Evolutionary conservation across 2,113 vertebrate genomes (phyloP), one percentile per base, ranked within the genome.

Genomic region (Rutilus rutilus): DNA sequence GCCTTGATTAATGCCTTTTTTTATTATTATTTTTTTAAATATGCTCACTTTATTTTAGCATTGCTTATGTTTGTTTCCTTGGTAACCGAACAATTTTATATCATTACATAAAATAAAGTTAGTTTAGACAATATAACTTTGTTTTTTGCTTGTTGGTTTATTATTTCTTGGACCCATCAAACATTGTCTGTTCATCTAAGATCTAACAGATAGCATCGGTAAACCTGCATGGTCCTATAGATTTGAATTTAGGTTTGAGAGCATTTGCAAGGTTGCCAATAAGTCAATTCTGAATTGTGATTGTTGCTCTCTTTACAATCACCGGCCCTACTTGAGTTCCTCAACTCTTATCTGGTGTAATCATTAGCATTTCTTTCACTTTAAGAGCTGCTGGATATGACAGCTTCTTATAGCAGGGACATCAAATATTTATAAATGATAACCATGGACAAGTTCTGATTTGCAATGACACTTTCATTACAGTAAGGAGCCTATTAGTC

Each of bases 401-500:
- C 90, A 90, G 91, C 50, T 79, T 93, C 92, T 93, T 93, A 92
- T 94, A 93, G 93, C 93, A 92, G 90, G 84, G 89, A 80, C 94
- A 95, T 95, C 93, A 95, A 95, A 95, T 94, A 95, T 96, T 94
- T 94, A 96, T 96, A 95, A 96, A 96, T 96, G 94, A 95, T 95
- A 95, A 94, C 93, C 93, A 93, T 89, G 90, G 92, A 95, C 95
- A 94, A 94, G 93, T 94, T 92, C 94, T 96, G 95, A 96, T 96
- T 96, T 95, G 95, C 95, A 94, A 92, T 94, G 94, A 95, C 95
- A 95, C 93, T 96, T 95, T 94, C 94, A 95, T 96, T 95, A 95
- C 94, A 93, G 94, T 88, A 87, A 90, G 90, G 93, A 93, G 92
- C 93, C 94, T 93, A 94, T 95, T 95, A 95, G 93, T 95, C 95